Base-by-base conservation (phyloP, 2,113 vertebrate species). In the Tenrec ecaudatus region DNA sequence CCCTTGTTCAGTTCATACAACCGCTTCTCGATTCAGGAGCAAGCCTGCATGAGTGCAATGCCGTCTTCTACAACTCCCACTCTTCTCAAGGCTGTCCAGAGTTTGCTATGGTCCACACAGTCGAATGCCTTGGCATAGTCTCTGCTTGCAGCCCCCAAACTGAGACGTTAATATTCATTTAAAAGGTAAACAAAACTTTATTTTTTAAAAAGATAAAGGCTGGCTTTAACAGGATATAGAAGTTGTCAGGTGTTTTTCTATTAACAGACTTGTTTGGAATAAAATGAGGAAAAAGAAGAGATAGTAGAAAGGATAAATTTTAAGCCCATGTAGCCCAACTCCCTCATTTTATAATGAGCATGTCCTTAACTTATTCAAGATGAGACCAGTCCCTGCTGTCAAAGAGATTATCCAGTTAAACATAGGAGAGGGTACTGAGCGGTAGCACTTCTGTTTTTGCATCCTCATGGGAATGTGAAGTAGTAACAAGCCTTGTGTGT, bases 201-300 rank as follows among this genome's bases (percentile, higher is more conserved):
- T 75, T 80, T 80, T 83, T 64, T 86, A 71, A n/a, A n/a, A 86
- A 71, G 76, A 86, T n/a, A 85, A 88, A 89, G 80, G 31, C 25
- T 16, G 25, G 31, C n/a, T 16, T 20, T 87, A n/a, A n/a, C 19
- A 83, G 40, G 16, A 9, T 25, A n/a, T 20, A 78, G 6, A 31
- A 62, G 25, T 60, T n/a, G 79, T 86, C 53, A 58, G n/a, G 60
- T 71, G 19, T 4, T 17, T 68, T 88, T 88, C 80, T 77, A 33
- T 75, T 80, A 62, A 15, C 64, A 19, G 7, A 78, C 68, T 73
- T 29, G 73, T 66, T 60, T 66, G 20, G 9, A 2, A 9, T 22
- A 53, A 38, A 53, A 53, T 53, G 47, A 53, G 47, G 47, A 10
- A 23, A 5, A 23, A 31, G 75, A 1, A 62, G 57, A 33, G n/a